Conservation (phyloP, 2,888 invertebrate genomes). For the Cantharis flavilabris region DNA sequence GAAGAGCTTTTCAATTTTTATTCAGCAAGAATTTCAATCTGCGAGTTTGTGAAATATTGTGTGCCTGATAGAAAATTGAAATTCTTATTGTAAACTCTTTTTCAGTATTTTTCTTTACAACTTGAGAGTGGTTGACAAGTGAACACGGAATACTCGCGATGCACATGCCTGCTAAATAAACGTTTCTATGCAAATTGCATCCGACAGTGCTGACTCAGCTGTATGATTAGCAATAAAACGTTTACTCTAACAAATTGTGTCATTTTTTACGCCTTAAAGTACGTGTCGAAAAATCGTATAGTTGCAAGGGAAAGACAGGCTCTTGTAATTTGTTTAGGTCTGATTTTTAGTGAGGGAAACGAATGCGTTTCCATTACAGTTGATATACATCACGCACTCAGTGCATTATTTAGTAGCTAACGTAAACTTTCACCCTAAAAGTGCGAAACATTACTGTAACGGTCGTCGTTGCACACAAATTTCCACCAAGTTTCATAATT, state of each 20-base stretch:
- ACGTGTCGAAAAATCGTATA: constrained; percentile 37
- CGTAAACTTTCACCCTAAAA: constrained; percentile 49
- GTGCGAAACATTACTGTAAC: constrained; percentile 52
- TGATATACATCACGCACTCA: constrained; percentile 51
- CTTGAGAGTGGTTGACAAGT: constrained; percentile 15
- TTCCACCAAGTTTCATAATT: constrained; percentile 53
- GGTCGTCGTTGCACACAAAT: constrained; percentile 50
- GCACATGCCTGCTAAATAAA: constrained; percentile 26
- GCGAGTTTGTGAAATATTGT: not conserved
- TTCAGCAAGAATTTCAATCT: not conserved
- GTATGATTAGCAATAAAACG: constrained; percentile 43
- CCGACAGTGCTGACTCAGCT: constrained; percentile 35
- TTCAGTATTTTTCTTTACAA: constrained; percentile 12
- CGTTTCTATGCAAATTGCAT: constrained; percentile 31
- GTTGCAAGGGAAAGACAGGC: constrained; percentile 18
- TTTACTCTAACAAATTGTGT: constrained; percentile 42
- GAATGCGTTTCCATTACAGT: constrained; percentile 45
- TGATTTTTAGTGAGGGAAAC: constrained; percentile 46
- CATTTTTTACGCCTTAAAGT: constrained; percentile 40
- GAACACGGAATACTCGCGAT: not conserved
- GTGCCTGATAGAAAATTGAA: not conserved
- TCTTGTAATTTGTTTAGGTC: constrained; percentile 43
- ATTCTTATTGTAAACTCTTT: not conserved
- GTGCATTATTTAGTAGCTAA: constrained; percentile 52
- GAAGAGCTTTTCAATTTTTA: not conserved